phyloP scores from a whole-genome alignment of 2,797 vertebrate genomes.

The Pangasius larnaudii region DNA sequence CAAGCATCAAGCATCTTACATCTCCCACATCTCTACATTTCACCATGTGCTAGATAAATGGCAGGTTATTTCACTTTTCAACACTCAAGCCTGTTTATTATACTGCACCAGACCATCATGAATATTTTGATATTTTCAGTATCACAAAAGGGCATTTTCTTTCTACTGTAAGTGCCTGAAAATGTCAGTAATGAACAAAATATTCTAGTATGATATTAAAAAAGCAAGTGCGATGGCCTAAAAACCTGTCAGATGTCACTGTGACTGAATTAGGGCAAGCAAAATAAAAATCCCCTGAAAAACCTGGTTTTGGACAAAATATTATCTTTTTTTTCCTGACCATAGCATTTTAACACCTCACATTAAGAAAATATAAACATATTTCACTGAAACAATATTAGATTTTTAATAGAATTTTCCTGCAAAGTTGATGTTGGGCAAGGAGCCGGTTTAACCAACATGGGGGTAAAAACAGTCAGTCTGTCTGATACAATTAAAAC shows the following conservation, averaged over 20 bases:
- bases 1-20: conserved; percentile 59
- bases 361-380: background rate
- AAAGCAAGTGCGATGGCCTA: background rate
- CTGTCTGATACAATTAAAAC: background rate
- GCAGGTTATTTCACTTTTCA: conserved; percentile 25
- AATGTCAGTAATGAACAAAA: background rate
- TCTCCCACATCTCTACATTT: conserved; percentile 59
- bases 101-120: background rate
- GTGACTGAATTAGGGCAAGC: background rate
- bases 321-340: background rate
- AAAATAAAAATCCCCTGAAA: background rate
- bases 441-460: background rate
- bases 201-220: background rate
- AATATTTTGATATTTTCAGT: background rate
- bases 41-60: conserved; percentile 55
- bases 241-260: background rate
- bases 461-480: background rate
- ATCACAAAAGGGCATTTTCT: background rate
- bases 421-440: background rate
- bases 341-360: background rate
- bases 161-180: background rate
- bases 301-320: background rate
- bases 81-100: background rate
- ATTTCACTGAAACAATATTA: background rate
- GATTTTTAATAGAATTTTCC: background rate